Base-by-base conservation (phyloP, 2,113 vertebrate genomes). In the Hepsetus odoe region DNA sequence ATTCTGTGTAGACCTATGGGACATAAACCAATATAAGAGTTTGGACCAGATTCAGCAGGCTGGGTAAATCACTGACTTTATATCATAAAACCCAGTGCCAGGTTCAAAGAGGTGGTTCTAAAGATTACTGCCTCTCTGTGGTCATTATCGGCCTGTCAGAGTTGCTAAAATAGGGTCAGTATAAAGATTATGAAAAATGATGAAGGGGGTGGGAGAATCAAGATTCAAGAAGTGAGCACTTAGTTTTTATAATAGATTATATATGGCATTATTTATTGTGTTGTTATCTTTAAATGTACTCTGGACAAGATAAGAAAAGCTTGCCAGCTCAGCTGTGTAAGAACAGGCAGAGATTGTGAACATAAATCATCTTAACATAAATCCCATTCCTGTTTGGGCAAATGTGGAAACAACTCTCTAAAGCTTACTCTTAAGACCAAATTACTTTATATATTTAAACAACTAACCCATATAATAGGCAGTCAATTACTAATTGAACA, bases 111-210 rank as follows among this genome's bases (percentile, higher is more conserved):
- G 42, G 53, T 42, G 26, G 73, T 44, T 82, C 24, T 59, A 77
- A 59, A 77, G 42, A 51, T 72, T 30, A 20, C 38, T 33, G 49
- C 22, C 22, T 61, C 30, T 55, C 18, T 68, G 24, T 49, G n/a
- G 74, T 73, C 28, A 24, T 64, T 72, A 71, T 46, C 16, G 24
- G 51, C 58, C 28, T 72, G 69, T 76, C 30, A 53, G n/a, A 35
- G n/a, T 55, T 55, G 3, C n/a, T 26, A 65, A 75, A 64, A 75
- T n/a, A 9, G 61, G 18, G 14, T 30, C 33, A 20, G 61, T 20
- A 18, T 4, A 20, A 30, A 10, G 12, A 11, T 46, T 8, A 53
- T 44, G 30, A 3, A 3, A 16, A 62, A 13, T 55, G 51, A 55
- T 55, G n/a, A 55, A 20, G 51, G 30, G 4, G 35, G 14, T 33